phyloP scores from a whole-genome alignment of 2,888 invertebrate species.

The Thymelicus sylvestris region DNA sequence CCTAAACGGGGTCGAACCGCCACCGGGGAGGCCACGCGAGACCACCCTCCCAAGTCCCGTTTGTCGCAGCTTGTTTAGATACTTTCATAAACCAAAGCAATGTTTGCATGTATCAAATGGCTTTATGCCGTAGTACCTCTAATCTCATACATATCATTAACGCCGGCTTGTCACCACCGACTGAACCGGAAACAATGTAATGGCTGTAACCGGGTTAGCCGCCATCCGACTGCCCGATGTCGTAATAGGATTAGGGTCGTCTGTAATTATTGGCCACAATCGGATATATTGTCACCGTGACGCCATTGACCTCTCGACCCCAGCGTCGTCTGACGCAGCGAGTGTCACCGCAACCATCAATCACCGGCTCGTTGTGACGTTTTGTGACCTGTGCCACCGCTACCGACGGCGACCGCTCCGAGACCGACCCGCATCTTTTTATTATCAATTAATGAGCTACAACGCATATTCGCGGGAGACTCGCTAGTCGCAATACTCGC shows the following conservation, averaged over 20 bases:
- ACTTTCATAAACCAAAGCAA: constrained; percentile 62
- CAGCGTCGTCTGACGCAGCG: constrained; percentile 63
- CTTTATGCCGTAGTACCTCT: constrained; percentile 1
- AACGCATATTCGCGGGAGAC: constrained; percentile 27
- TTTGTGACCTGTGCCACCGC: constrained; percentile 62
- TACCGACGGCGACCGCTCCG: constrained; percentile 39
- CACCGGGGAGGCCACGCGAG: constrained; percentile 58
- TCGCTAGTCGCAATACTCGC: not conserved
- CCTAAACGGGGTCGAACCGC: constrained; percentile 53
- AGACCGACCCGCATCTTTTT: constrained; percentile 46
- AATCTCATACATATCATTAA: constrained; percentile 7
- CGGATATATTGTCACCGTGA: constrained; percentile 65
- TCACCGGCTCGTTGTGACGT: constrained; percentile 73
- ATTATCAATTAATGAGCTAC: constrained; percentile 41
- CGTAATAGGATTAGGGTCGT: constrained; percentile 10
- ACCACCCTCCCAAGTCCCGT: constrained; percentile 58
- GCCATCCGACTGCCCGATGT: constrained; percentile 6
- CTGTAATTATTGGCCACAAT: constrained; percentile 41
- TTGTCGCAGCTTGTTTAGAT: constrained; percentile 56
- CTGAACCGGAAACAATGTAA: not conserved
- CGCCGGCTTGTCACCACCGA: not conserved
- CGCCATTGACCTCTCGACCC: constrained; percentile 80
- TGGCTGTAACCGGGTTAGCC: not conserved
- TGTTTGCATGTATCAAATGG: constrained; percentile 40
- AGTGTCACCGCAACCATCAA: constrained; percentile 79